Conservation (phyloP, 2,888 invertebrate species). For the Phytoseiulus persimilis region DNA sequence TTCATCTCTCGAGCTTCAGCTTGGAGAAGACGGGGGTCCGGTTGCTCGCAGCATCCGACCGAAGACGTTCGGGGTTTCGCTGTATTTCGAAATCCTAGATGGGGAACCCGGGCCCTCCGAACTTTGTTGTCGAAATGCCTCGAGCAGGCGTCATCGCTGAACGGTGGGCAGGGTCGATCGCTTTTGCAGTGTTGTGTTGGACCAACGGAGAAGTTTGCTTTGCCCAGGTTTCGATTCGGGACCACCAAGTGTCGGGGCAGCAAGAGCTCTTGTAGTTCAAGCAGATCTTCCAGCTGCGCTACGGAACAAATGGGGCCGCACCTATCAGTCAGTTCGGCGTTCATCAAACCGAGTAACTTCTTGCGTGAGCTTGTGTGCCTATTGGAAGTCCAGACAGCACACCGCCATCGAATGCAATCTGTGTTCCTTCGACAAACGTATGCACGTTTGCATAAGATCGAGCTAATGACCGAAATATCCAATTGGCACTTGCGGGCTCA, state of each 20-base stretch:
- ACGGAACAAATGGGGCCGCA: not conserved
- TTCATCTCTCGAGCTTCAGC: not conserved
- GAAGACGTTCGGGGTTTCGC: too few relatives aligned
- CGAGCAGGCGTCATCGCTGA: not conserved
- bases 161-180: not conserved
- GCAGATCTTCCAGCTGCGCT: not conserved
- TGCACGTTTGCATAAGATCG: conserved; percentile 5
- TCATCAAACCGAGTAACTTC: not conserved
- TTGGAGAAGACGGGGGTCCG: too few relatives aligned
- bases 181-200: not conserved
- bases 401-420: not conserved
- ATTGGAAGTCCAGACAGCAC: not conserved
- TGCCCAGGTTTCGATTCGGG: not conserved
- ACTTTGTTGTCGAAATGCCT: not conserved
- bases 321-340: not conserved
- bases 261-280: not conserved
- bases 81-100: too few relatives aligned
- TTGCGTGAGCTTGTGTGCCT: not conserved
- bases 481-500: not conserved
- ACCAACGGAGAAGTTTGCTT: too few relatives aligned
- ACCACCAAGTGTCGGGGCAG: not conserved
- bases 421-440: not conserved
- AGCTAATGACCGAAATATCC: not conserved
- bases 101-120: too few relatives aligned
- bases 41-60: too few relatives aligned